These are phyloP conservation scores for Drosophila jambulina DNA, from an alignment of 1,140 invertebrate genomes.

Conservation along the genomic window DNA sequence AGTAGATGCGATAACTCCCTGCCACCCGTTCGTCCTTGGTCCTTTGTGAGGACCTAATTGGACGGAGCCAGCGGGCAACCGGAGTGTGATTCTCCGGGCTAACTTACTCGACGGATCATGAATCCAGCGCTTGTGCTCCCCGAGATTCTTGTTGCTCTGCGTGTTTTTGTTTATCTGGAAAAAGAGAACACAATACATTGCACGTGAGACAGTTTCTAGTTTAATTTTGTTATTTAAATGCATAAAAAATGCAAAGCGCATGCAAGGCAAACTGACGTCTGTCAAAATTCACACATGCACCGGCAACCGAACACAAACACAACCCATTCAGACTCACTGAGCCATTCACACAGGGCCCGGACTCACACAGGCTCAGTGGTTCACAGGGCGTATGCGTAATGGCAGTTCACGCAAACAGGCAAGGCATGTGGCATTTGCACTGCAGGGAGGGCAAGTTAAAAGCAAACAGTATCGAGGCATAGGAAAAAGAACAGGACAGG, in stretches of 20 bases:
- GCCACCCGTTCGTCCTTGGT: constrained; percentile 11
- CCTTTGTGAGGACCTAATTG: constrained; percentile 9
- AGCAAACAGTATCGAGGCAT: constrained; percentile 34
- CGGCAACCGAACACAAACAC: constrained; percentile 6
- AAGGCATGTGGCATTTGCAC: constrained; percentile 24
- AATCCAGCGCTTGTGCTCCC: constrained; percentile 88
- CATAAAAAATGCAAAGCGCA: constrained; percentile 72
- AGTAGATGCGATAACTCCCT: constrained; percentile 18
- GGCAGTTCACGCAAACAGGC: constrained; percentile 24
- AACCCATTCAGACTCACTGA: constrained; percentile 52
- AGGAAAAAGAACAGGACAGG: neutral
- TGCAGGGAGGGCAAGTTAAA: constrained; percentile 12
- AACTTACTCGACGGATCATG: constrained; percentile 91
- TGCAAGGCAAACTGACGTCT: constrained; percentile 43
- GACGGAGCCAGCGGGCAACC: neutral
- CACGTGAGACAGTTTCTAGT: constrained; percentile 53
- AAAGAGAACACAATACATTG: constrained; percentile 30
- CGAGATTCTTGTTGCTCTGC: constrained; percentile 84
- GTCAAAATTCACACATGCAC: constrained; percentile 53
- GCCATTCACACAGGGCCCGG: constrained; percentile 38
- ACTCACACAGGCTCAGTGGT: neutral
- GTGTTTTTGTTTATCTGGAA: constrained; percentile 79
- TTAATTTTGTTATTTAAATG: constrained; percentile 83
- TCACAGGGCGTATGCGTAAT: constrained; percentile 70
- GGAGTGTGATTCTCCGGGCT: neutral